These are phyloP conservation scores for Chloroceryle inda DNA, from an alignment of 2,797 vertebrate genomes.

Conservation along the genomic window DNA sequence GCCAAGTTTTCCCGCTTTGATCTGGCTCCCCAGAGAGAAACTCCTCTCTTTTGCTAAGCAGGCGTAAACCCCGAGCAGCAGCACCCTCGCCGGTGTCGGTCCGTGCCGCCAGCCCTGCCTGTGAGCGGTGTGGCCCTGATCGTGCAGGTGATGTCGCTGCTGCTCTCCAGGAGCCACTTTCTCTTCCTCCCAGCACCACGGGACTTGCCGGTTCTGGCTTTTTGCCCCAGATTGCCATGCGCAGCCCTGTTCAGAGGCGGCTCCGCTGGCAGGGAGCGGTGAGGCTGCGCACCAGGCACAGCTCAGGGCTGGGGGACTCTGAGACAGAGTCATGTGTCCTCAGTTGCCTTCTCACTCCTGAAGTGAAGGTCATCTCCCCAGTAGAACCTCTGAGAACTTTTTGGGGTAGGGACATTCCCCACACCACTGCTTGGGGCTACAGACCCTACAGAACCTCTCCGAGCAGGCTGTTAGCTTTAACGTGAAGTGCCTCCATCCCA, in stretches of 20 bases:
- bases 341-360: background rate
- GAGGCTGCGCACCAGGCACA: rapidly evolving
- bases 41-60: background rate
- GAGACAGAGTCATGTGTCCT: background rate
- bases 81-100: background rate
- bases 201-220: background rate
- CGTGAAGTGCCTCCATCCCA: rapidly evolving
- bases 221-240: background rate
- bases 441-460: rapidly evolving
- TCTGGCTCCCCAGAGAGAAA: background rate
- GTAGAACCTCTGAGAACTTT: background rate
- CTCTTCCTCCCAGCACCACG: background rate
- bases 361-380: background rate
- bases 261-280: background rate
- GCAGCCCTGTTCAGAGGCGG: rapidly evolving
- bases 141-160: background rate
- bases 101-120: background rate
- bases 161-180: background rate
- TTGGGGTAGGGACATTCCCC: background rate
- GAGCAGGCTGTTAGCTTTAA: background rate
- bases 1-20: background rate
- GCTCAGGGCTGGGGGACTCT: background rate
- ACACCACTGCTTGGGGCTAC: rapidly evolving
- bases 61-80: rapidly evolving
- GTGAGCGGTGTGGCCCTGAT: background rate